Conservation (phyloP, 2,797 vertebrate genomes). For the Taenioides sp. region DNA sequence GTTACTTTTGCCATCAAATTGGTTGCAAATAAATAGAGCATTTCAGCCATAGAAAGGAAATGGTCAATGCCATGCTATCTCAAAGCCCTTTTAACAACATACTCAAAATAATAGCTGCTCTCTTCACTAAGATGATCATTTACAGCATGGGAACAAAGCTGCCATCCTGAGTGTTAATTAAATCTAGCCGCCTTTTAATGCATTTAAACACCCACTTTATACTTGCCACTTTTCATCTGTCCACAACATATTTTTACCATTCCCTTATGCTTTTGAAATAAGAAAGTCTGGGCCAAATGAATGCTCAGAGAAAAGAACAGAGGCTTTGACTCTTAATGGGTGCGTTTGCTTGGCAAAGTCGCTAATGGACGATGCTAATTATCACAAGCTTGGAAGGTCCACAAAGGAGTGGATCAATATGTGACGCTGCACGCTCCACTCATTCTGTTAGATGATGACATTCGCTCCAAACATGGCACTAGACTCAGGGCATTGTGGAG, state of each 20-base stretch:
- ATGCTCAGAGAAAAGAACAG: constrained; percentile 76
- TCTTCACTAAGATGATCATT: constrained; percentile 77
- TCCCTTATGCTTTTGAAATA: constrained; percentile 75
- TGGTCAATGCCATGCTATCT: constrained; percentile 42
- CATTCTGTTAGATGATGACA: constrained; percentile 75
- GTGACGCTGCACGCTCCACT: constrained; percentile 58
- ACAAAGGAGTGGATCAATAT: constrained; percentile 82
- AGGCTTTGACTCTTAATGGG: constrained; percentile 80
- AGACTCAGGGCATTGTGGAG: constrained; percentile 64
- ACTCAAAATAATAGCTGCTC: constrained; percentile 69
- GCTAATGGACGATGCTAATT: constrained; percentile 85
- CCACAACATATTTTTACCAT: constrained; percentile 71
- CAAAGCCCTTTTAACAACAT: constrained; percentile 72
- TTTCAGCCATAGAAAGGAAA: constrained; percentile 56
- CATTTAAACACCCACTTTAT: constrained; percentile 82
- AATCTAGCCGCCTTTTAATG: constrained; percentile 79
- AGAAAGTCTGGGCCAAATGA: constrained; percentile 75
- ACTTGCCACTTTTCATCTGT: constrained; percentile 72
- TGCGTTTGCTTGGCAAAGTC: constrained; percentile 77
- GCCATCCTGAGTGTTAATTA: constrained; percentile 78
- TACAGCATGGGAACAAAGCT: constrained; percentile 76
- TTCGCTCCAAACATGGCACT: constrained; percentile 65
- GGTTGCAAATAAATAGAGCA: constrained; percentile 57
- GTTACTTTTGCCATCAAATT: constrained; percentile 64
- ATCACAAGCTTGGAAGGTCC: constrained; percentile 75